Percentiles rank a stretch among this genome's conserved stretches.
phyloP scores from a whole-genome alignment of 2,797 vertebrate species.

The Muraenolepis orangiensis region DNA sequence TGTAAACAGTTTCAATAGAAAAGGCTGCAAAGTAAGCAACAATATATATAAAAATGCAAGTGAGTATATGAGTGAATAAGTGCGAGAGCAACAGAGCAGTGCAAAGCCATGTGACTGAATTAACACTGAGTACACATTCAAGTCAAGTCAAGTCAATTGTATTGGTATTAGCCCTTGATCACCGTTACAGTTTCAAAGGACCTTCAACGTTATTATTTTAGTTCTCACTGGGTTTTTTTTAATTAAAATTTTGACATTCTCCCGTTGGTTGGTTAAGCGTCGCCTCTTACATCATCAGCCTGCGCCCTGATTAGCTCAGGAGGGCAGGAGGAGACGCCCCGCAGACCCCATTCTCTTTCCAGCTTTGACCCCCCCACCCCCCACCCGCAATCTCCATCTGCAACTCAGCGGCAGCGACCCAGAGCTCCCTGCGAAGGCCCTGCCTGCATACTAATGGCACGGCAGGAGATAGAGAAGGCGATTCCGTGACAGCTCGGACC shows the following conservation, averaged over 20 bases:
- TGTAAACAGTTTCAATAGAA: not conserved
- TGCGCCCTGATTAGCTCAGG: conserved; percentile 65
- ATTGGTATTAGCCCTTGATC: too few species aligned
- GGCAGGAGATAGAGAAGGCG: conserved; percentile 1
- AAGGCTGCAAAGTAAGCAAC: not conserved
- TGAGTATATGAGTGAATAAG: not conserved
- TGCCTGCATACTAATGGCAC: conserved; percentile 45
- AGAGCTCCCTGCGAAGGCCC: conserved; percentile 24
- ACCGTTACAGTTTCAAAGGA: too few species aligned
- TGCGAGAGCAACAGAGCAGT: not conserved
- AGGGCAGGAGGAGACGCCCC: conserved; percentile 46
- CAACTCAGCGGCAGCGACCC: conserved; percentile 51
- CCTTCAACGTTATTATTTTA: too few species aligned
- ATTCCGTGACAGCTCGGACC: not conserved
- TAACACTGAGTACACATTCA: too few species aligned
- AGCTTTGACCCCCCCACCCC: conserved; percentile 50
- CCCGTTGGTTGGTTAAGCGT: not conserved
- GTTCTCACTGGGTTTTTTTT: too few species aligned
- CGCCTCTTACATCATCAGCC: conserved; percentile 4
- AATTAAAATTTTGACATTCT: not conserved
- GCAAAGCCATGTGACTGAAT: too few species aligned
- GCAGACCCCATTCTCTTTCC: conserved; percentile 35
- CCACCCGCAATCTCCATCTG: conserved; percentile 41
- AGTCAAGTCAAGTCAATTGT: too few species aligned
- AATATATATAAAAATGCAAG: not conserved